A percentile compares a stretch with the other conserved stretches of the same genome.
These are phyloP conservation scores for Callyntrura sp. DNA, from an alignment of 2,888 invertebrate species.

Conservation along the genomic window DNA sequence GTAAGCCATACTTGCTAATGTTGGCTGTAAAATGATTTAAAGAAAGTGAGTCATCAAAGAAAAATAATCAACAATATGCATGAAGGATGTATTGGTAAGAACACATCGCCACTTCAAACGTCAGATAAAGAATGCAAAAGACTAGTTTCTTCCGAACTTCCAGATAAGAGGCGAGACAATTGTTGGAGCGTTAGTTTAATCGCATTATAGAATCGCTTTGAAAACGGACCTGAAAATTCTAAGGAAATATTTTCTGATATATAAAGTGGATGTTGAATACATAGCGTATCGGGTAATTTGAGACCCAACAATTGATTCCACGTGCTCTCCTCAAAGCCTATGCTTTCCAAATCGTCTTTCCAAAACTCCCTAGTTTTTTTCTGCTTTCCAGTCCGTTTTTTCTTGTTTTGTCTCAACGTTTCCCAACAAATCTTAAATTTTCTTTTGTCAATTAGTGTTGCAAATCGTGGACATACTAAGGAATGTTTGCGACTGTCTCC, in stretches of 20 bases:
- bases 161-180: not conserved
- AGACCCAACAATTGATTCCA: not conserved
- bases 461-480: not conserved
- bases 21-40: too few relatives aligned
- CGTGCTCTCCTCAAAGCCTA: conserved; percentile 10
- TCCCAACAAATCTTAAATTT: conserved; percentile 16
- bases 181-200: not conserved
- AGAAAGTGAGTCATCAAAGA: too few relatives aligned
- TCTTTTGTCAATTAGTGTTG: conserved; percentile 10
- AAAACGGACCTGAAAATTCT: not conserved
- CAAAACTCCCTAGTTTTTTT: conserved; percentile 10
- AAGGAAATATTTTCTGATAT: conserved; percentile 23
- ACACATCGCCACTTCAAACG: too few relatives aligned
- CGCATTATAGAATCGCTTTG: conserved; percentile 21
- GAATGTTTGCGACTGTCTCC: conserved; percentile 9
- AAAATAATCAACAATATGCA: too few relatives aligned
- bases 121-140: not conserved
- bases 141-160: not conserved
- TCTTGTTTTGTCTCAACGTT: not conserved
- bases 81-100: too few relatives aligned
- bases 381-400: not conserved
- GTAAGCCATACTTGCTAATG: too few relatives aligned
- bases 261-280: conserved; percentile 28
- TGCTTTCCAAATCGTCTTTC: not conserved
- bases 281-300: conserved; percentile 22